Percentiles rank a stretch among this genome's conserved stretches.
Evolutionary conservation across 2,888 invertebrate species (phyloP).

Genomic region (Meteorus colon): DNA sequence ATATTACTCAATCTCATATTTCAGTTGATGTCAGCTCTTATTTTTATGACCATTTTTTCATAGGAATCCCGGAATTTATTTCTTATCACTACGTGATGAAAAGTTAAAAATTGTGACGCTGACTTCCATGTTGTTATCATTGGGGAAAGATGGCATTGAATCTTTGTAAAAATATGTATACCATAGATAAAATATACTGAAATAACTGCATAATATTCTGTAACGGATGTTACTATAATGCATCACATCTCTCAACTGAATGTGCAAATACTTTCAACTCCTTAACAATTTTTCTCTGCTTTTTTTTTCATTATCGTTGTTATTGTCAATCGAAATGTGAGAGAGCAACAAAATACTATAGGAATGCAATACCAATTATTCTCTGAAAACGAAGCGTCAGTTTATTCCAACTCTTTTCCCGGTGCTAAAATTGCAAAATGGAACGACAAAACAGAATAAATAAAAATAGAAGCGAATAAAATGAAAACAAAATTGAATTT

Average conservation of each 20-base stretch:
- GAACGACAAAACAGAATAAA: neutral
- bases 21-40: too few relatives aligned
- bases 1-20: too few relatives aligned
- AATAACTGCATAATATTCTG: too few relatives aligned
- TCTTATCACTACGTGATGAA: too few relatives aligned
- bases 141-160: neutral
- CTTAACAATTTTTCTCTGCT: neutral
- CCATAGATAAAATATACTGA: too few relatives aligned
- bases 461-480: neutral
- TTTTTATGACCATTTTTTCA: too few relatives aligned
- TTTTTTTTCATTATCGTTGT: neutral
- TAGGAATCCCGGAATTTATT: too few relatives aligned
- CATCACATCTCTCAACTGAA: neutral
- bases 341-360: neutral
- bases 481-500: neutral
- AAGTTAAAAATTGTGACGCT: neutral
- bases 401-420: neutral
- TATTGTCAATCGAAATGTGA: neutral
- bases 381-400: constrained; percentile 12
- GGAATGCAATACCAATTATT: constrained; percentile 18
- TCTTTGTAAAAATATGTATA: neutral
- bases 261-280: neutral
- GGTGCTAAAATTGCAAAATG: neutral
- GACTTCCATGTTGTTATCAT: neutral
- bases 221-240: too few relatives aligned